Evolutionary conservation across 1,140 invertebrate genomes (phyloP).

Genomic region (Apis florea): DNA sequence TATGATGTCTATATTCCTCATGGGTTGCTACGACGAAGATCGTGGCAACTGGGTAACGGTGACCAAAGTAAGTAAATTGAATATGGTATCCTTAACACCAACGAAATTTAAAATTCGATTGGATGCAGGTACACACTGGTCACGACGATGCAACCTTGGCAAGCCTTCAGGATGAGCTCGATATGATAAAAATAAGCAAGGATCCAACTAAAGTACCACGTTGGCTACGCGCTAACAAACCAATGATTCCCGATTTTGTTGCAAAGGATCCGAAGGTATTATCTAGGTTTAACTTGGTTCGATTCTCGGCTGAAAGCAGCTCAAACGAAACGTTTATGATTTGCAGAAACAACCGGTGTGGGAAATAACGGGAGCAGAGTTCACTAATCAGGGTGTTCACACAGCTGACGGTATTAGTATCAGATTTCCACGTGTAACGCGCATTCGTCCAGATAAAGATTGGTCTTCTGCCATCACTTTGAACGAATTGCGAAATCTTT

Average conservation of each 20-base stretch:
- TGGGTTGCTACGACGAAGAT: constrained; percentile 91
- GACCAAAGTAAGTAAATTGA: constrained; percentile 83
- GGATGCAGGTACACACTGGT: constrained; percentile 86
- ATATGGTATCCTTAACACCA: background rate
- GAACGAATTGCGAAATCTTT: constrained; percentile 85
- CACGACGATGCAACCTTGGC: constrained; percentile 93
- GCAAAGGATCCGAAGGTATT: constrained; percentile 88
- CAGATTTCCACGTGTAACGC: constrained; percentile 93
- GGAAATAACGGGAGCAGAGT: constrained; percentile 97
- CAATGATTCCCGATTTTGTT: constrained; percentile 94
- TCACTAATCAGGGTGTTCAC: constrained; percentile 92
- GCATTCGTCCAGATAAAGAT: constrained; percentile 90
- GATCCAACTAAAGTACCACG: constrained; percentile 86
- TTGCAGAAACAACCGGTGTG: constrained; percentile 89
- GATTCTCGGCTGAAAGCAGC: background rate
- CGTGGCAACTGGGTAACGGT: constrained; percentile 91
- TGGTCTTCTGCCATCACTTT: constrained; percentile 92
- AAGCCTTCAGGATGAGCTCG: constrained; percentile 87
- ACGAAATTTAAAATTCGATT: background rate
- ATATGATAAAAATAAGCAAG: constrained; percentile 91
- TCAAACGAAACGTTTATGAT: background rate
- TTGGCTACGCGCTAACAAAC: constrained; percentile 92
- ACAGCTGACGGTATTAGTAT: constrained; percentile 96
- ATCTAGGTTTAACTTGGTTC: background rate
- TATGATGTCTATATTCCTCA: constrained; percentile 95